Base-by-base conservation (phyloP, 2,113 vertebrate species). In the Campylorhamphus procurvoides region DNA sequence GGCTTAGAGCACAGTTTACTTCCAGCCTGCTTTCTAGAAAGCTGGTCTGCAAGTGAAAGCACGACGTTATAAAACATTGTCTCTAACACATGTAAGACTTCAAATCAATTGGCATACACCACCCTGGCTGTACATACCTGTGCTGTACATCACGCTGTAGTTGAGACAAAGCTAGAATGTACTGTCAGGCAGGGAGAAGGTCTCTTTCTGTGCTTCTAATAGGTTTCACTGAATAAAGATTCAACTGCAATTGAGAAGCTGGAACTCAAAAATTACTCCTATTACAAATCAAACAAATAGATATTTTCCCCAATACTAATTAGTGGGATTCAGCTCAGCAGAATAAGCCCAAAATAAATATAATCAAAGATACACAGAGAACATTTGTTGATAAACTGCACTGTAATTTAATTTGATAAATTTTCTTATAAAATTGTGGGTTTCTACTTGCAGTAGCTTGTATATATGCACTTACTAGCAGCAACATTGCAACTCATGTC, bases 241-340 rank as follows among this genome's bases (percentile, higher is more conserved):
- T 95, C 77, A 56, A 37, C 72, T 55, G 72, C 71, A 92, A 29
- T 23, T 92, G 94, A 87, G 75, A 94, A 93, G 95, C 95, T 95
- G 91, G 55, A 96, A 94, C 35, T 47, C 37, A 71, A 96, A 97
- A 95, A 93, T 22, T 15, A 82, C 94, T 96, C 67, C 91, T 83
- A 4, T 89, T 89, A 92, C 92, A 97, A 97, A 97, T 97, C 93
- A 97, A 96, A 89, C 64, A 96, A 97, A 97, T 59, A 93, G 83
- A 24, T 88, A 78, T 95, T 91, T 97, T 95, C 76, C 60, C 86
- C 97, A 91, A 86, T 95, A 85, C 84, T 96, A 92, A 90, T 52
- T 95, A 96, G 87, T 72, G 67, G 84, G 74, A 94, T 93, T 96
- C 94, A 89, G 83, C 91, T 96, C 84, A 95, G 55, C 68, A 86